Evolutionary conservation across 1,140 invertebrate species (phyloP).

Genomic region (Euwallacea similis): DNA sequence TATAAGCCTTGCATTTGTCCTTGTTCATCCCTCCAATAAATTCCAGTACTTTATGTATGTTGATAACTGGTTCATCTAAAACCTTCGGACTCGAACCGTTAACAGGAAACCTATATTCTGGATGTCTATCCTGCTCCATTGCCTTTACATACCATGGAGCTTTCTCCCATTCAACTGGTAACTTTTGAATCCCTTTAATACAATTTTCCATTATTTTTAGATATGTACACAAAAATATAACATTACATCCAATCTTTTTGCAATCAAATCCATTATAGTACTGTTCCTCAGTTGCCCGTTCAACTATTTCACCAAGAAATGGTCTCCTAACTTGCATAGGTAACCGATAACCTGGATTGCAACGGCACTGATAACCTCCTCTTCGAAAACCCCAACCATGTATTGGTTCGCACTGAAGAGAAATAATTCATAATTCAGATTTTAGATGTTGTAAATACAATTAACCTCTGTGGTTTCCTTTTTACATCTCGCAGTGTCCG

Average conservation of each 20-base stretch:
- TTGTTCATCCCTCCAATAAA: slow-evolving; percentile 74
- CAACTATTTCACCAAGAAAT: slow-evolving; percentile 90
- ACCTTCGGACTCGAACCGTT: slow-evolving; percentile 61
- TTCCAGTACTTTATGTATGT: slow-evolving; percentile 76
- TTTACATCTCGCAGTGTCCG: slow-evolving; percentile 89
- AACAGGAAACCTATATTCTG: slow-evolving; percentile 71
- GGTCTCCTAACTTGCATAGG: slow-evolving; percentile 85
- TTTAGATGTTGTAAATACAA: not conserved
- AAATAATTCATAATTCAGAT: slow-evolving; percentile 4
- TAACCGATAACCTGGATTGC: slow-evolving; percentile 84
- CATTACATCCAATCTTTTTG: slow-evolving; percentile 83
- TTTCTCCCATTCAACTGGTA: slow-evolving; percentile 76
- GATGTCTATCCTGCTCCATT: slow-evolving; percentile 72
- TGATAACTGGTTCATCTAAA: slow-evolving; percentile 66
- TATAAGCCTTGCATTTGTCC: slow-evolving; percentile 70
- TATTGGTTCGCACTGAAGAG: slow-evolving; percentile 87
- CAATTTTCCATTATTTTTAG: slow-evolving; percentile 29
- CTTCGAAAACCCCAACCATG: slow-evolving; percentile 94
- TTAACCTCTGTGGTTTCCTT: slow-evolving; percentile 85
- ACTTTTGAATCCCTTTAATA: slow-evolving; percentile 75
- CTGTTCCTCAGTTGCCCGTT: slow-evolving; percentile 87
- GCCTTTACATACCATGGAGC: slow-evolving; percentile 68
- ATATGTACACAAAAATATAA: slow-evolving; percentile 5
- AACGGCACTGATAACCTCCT: slow-evolving; percentile 95
- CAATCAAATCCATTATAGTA: slow-evolving; percentile 94